Evolutionary conservation across 92 coral and sea anemone species (phyloP), one percentile per base, ranked within the genome.

Genomic region (Phenganax stokvisi): DNA sequence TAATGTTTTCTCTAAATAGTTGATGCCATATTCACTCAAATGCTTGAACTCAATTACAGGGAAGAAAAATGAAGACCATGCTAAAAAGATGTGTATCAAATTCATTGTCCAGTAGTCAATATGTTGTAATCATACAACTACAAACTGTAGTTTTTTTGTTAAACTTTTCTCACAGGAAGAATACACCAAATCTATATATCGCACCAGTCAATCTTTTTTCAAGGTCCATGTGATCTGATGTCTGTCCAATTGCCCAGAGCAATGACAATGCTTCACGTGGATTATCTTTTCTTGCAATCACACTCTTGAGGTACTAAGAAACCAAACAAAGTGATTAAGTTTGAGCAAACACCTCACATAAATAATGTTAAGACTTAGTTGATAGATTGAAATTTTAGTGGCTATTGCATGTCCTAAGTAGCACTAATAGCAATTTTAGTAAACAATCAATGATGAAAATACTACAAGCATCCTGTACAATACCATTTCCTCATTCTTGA

Each of bases 201-300:
- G 3, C 62, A 94, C 98, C 91, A 88, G 80, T 72, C 53, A 92
- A 65, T 80, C 97, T 93, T 76, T 83, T 92, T 54, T 81, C 83
- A 12, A 89, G 79, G 79, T 89, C 86, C 47, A 84, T 83, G 1
- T 79, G 76, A 81, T 68, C 73, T 44, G 98, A 87, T 56, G 92
- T 80, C 82, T 92, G 98, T 59, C 97, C 96, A 64, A 88, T 77
- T 9, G 92, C 85, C 98, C 98, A 94, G 89, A 94, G 72, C 71
- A 92, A 72, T 7, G 96, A 72, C 71, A 94, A 63, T 9, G 96
- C 98, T 78, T 94, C 98, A 27, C 92, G 91, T 0, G 96, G 83
- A 8, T 90, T 93, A 62, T 87, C 88, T 72, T 89, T 94, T 75
- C 89, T 89, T 10, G 30, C 15, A 0, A 57, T 8, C 10, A 59